Conservation (phyloP, 2,888 invertebrate species). For the Coelopa pilipes region DNA sequence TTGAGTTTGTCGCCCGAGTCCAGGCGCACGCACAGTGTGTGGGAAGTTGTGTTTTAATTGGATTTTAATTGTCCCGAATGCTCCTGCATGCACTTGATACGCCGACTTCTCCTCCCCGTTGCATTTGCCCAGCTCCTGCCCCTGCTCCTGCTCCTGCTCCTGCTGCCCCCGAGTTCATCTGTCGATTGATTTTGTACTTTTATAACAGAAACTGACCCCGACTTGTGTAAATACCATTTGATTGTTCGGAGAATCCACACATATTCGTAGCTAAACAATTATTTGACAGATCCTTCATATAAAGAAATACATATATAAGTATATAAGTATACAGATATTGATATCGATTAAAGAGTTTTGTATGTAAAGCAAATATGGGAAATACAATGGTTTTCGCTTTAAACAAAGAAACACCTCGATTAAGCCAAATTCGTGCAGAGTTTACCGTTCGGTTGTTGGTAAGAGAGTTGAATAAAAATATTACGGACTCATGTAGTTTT, state of each 20-base stretch:
- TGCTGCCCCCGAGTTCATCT: not conserved
- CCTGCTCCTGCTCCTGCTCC: too few species aligned
- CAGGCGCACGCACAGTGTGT: not conserved
- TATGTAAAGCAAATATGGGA: not conserved
- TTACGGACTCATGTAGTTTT: not conserved
- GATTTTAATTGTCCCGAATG: constrained; percentile 15
- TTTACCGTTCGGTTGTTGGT: not conserved
- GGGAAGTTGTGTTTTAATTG: constrained; percentile 9
- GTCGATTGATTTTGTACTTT: too few species aligned
- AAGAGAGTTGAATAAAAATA: not conserved
- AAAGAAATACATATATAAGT: not conserved
- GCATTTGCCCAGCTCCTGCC: too few species aligned
- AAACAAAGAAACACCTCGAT: not conserved
- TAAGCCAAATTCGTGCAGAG: not conserved
- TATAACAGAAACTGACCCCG: too few species aligned
- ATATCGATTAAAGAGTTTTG: not conserved
- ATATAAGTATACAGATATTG: not conserved
- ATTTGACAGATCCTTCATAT: too few species aligned
- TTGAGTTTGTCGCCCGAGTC: constrained; percentile 2
- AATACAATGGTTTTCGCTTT: constrained; percentile 1
- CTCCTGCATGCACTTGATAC: not conserved
- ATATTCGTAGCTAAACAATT: too few species aligned
- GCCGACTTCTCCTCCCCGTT: too few species aligned
- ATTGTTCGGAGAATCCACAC: too few species aligned
- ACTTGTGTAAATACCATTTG: too few species aligned